Conservation (phyloP, 2,113 vertebrate genomes). For the Crotalus helleri region DNA sequence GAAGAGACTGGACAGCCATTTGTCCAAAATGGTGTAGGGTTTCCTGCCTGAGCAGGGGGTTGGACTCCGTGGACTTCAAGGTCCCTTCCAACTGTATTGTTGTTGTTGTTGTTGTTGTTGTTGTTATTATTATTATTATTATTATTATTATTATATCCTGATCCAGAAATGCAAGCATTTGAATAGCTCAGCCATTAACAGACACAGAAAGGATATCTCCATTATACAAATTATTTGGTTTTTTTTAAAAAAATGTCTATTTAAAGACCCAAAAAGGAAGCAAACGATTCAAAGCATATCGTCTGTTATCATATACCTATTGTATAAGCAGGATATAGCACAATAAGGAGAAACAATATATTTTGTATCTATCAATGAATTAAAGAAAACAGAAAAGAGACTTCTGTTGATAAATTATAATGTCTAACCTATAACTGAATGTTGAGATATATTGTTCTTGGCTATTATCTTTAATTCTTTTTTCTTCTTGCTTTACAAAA, state of each 20-base stretch:
- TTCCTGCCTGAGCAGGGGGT: too few species aligned
- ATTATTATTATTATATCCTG: too few species aligned
- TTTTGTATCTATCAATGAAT: background rate
- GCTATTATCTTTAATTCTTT: background rate
- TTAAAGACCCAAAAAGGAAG: background rate
- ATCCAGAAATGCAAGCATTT: background rate
- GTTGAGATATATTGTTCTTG: background rate
- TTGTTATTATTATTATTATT: too few species aligned
- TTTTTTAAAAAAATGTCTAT: background rate
- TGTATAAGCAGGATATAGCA: background rate
- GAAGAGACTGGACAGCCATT: too few species aligned
- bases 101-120: too few species aligned
- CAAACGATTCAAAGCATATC: background rate
- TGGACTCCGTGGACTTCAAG: too few species aligned
- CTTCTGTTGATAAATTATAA: background rate
- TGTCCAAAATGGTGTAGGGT: too few species aligned
- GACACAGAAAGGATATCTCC: background rate
- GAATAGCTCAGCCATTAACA: background rate
- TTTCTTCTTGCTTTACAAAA: background rate
- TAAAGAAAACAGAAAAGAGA: background rate
- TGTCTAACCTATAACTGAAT: background rate
- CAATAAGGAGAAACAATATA: background rate
- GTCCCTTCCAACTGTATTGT: too few species aligned
- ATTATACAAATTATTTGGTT: background rate
- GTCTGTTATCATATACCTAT: background rate